A percentile compares a stretch with the other conserved stretches of the same genome.
Evolutionary conservation across 2,888 invertebrate species (phyloP).

Genomic region (Ernsta delagoae): DNA sequence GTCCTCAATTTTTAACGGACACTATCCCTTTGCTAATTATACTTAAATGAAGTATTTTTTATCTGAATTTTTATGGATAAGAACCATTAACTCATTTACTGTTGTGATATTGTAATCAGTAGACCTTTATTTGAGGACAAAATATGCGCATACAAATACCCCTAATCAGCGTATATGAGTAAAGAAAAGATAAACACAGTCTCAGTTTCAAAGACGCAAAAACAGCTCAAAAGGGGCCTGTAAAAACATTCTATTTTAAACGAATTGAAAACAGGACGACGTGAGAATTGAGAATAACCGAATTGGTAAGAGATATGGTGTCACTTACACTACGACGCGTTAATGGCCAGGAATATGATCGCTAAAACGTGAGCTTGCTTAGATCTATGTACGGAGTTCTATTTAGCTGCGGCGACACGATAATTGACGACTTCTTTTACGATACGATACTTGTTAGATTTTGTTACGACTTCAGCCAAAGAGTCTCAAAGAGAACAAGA

Average conservation of each 20-base stretch:
- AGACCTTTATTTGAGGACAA: neutral
- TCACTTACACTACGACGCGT: slow-evolving; percentile 33
- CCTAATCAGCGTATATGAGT: neutral
- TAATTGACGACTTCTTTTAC: neutral
- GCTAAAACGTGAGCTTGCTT: slow-evolving; percentile 11
- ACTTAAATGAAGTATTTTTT: too few species aligned
- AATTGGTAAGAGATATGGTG: slow-evolving; percentile 40
- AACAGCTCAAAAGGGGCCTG: slow-evolving; percentile 17
- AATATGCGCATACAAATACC: neutral
- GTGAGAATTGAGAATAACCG: slow-evolving; percentile 28
- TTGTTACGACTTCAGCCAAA: neutral
- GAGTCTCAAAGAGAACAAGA: neutral
- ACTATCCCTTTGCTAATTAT: too few species aligned
- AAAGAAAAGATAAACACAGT: neutral
- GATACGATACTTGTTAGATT: neutral
- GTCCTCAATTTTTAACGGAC: too few species aligned
- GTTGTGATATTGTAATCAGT: too few species aligned
- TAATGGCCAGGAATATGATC: slow-evolving; percentile 39
- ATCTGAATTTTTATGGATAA: too few species aligned
- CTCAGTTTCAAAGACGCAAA: slow-evolving; percentile 9
- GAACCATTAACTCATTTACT: too few species aligned
- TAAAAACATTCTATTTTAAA: slow-evolving; percentile 30
- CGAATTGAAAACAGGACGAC: neutral
- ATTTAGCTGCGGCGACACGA: slow-evolving; percentile 6
- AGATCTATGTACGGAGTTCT: neutral